A percentile compares a stretch with the other conserved stretches of the same genome.
Evolutionary conservation across 2,888 invertebrate genomes (phyloP).

Genomic region (Xestobium rufovillosum): DNA sequence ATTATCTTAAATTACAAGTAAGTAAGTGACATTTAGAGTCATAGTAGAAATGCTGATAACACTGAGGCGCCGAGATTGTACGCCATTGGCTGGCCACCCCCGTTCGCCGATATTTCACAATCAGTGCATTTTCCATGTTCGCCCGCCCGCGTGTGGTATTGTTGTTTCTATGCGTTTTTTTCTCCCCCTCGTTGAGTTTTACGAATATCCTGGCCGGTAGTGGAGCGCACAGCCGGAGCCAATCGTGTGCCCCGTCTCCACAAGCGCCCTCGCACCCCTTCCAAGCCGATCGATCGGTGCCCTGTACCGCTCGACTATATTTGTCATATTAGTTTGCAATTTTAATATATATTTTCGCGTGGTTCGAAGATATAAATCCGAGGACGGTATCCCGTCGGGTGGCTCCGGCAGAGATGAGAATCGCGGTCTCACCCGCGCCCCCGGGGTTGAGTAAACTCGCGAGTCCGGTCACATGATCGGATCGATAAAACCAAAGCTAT

Average conservation of each 20-base stretch:
- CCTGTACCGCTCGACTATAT: slow-evolving; percentile 28
- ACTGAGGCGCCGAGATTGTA: too few relatives aligned
- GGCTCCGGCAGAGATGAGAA: slow-evolving; percentile 4
- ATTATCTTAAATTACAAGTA: too few relatives aligned
- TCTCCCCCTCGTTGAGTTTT: slow-evolving; percentile 25
- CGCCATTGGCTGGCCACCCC: too few relatives aligned
- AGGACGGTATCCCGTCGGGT: slow-evolving; percentile 7
- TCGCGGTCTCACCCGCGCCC: slow-evolving; percentile 16
- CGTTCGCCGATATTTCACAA: too few relatives aligned
- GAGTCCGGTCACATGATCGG: slow-evolving; percentile 22
- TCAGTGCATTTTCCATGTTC: too few relatives aligned
- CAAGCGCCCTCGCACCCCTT: slow-evolving; percentile 19
- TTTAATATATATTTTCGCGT: slow-evolving; percentile 26
- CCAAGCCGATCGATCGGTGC: slow-evolving; percentile 26
- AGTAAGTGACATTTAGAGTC: too few relatives aligned
- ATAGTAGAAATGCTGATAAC: too few relatives aligned
- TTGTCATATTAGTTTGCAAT: slow-evolving; percentile 30
- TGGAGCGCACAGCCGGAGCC: slow-evolving; percentile 25
- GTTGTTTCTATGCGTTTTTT: slow-evolving; percentile 26
- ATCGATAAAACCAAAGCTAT: slow-evolving; percentile 27
- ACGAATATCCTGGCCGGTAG: slow-evolving; percentile 26
- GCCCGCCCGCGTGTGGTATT: too few relatives aligned
- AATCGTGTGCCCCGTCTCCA: slow-evolving; percentile 25
- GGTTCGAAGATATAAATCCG: slow-evolving; percentile 24
- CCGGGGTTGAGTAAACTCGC: slow-evolving; percentile 15